phyloP scores from a whole-genome alignment of 2,797 vertebrate species.

The Taeniopygia guttata region DNA sequence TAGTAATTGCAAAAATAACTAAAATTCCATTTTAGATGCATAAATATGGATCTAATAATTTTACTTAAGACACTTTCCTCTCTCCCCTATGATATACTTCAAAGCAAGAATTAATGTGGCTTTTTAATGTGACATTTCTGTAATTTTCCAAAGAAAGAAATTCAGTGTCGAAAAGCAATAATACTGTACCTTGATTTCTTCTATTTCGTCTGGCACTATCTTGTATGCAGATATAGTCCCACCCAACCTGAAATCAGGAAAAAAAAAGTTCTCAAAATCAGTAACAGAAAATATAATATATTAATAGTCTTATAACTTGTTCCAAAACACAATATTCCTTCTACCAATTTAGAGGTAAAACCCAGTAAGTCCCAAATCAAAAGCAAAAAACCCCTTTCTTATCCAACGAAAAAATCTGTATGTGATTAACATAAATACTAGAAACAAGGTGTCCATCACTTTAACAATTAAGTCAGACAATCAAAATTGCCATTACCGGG shows the following conservation, averaged over 20 bases:
- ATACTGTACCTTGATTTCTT: constrained; percentile 96
- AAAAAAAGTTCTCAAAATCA: constrained; percentile 73
- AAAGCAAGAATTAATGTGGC: neutral
- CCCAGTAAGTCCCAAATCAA: neutral
- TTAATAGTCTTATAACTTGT: neutral
- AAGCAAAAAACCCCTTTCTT: neutral
- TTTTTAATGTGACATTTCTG: neutral
- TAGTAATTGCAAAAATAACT: neutral
- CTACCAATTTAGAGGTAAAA: neutral
- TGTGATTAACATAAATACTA: neutral
- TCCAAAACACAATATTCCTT: neutral
- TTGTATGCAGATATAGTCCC: constrained; percentile 97
- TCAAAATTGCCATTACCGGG: neutral
- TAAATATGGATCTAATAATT: neutral
- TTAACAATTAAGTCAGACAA: neutral
- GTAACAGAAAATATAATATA: neutral
- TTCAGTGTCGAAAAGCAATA: constrained; percentile 37
- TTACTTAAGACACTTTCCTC: neutral
- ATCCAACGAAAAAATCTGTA: neutral
- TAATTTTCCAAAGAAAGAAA: neutral
- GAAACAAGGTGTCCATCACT: neutral
- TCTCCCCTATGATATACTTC: neutral
- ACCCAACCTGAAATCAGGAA: constrained; percentile 86
- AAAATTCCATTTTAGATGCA: neutral
- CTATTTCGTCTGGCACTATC: constrained; percentile 97